These are phyloP conservation scores for Epinephelus lanceolatus DNA, from an alignment of 2,113 vertebrate species.

Conservation along the genomic window DNA sequence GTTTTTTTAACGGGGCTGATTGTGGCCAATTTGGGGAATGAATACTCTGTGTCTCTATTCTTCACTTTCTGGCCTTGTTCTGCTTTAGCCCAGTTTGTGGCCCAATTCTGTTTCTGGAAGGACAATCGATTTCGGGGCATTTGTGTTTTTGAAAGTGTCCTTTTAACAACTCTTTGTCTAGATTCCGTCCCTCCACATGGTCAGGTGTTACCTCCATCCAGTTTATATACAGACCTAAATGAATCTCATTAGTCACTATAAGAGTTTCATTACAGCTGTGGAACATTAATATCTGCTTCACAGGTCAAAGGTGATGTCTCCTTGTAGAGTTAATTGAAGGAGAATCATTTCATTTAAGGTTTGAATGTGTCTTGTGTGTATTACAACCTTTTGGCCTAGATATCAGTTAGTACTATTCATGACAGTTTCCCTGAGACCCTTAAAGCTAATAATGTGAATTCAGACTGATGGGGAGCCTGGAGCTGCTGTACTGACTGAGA, in stretches of 20 bases:
- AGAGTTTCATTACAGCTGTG: background rate
- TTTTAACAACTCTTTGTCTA: background rate
- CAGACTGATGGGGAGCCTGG: constrained; percentile 38
- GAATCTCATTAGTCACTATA: no score
- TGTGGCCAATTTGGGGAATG: constrained; percentile 72
- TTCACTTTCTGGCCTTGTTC: constrained; percentile 74
- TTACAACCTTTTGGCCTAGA: constrained; percentile 50
- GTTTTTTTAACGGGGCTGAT: constrained; percentile 78
- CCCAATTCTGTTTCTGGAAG: constrained; percentile 76
- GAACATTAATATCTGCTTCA: background rate
- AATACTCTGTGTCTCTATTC: constrained; percentile 39
- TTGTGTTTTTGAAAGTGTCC: background rate
- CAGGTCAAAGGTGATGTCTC: background rate
- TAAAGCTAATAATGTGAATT: constrained; percentile 45
- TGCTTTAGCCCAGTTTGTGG: constrained; percentile 81
- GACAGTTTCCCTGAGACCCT: constrained; percentile 51
- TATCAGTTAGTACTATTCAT: constrained; percentile 20
- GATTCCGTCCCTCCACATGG: background rate
- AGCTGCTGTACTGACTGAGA: constrained; percentile 20
- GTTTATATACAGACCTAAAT: background rate
- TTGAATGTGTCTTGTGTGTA: constrained; percentile 48
- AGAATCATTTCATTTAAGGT: background rate
- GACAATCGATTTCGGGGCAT: constrained; percentile 48
- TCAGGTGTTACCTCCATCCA: background rate
- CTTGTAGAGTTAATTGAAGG: constrained; percentile 1